Base-by-base conservation (phyloP, 1,140 invertebrate genomes). In the Zelostemma sp. region DNA sequence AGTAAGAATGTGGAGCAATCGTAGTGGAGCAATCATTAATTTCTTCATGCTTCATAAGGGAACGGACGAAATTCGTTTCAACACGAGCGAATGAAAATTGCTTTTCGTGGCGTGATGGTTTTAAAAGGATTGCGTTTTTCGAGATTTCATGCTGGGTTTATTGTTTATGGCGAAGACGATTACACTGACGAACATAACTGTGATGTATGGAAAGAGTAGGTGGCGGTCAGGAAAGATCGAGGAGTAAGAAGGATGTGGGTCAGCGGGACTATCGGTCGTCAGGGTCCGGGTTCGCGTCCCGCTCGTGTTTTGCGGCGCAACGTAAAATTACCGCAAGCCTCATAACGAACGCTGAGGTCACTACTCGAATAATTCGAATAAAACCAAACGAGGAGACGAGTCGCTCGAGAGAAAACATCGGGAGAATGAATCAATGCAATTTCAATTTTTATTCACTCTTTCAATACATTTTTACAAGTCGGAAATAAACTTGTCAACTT, bases 221-320 rank as follows among this genome's bases (percentile, higher is more conserved):
- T 71, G 72, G 74, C 49, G 56, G 51, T 59, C 51, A 65, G 68
- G 56, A 76, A 66, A 53, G 71, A 59, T 69, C 68, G 74, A 77
- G 74, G 78, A 78, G 74, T 60, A 72, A 73, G 68, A 59, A 62
- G 45, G 72, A 80, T 79, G 76, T 79, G 53, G 77, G 78, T 78
- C 77, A 80, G 62, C 77, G 68, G 77, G 77, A 79, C 74, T 77
- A 56, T 77, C 73, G 77, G 79, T 80, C 77, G 77, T 43, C 65
- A 74, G 68, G 68, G 73, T 80, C 77, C 78, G 78, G 78, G 77
- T 79, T 80, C 74, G 56, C 68, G 70, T 78, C 69, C 66, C 74
- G 56, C 54, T 74, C 61, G 57, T 54, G 57, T 61, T 61, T 56
- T 40, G 57, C 51, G 41, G 45, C 28, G 61, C 54, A 62, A 61